phyloP scores from a whole-genome alignment of 2,888 invertebrate genomes.

The Nomada goodeniana region DNA sequence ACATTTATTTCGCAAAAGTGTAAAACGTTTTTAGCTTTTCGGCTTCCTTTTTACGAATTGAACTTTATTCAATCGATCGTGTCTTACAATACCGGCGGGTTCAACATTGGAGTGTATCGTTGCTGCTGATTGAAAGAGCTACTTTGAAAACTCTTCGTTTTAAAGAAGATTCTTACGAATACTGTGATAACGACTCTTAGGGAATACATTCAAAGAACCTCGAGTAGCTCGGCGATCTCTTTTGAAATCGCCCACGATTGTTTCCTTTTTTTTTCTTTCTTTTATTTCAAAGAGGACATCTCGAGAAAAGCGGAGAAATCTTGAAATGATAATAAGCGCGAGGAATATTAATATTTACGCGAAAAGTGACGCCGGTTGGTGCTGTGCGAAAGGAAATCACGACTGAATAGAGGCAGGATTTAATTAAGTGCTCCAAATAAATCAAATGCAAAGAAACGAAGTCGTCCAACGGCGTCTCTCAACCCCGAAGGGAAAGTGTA shows the following conservation, averaged over 20 bases:
- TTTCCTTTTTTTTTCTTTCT: background rate
- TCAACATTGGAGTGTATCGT: background rate
- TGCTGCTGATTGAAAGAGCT: constrained; percentile 9
- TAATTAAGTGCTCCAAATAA: constrained; percentile 57
- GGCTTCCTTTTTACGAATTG: background rate
- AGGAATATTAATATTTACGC: background rate
- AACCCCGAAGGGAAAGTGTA: background rate
- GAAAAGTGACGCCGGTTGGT: background rate
- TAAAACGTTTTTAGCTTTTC: no score
- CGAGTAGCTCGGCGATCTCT: constrained; percentile 13
- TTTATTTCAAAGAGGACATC: background rate
- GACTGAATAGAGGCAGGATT: constrained; percentile 28
- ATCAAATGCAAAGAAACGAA: constrained; percentile 40
- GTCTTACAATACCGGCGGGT: background rate
- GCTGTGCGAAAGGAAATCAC: background rate
- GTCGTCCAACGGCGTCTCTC: background rate
- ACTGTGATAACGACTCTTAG: background rate
- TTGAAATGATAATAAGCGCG: constrained; percentile 2
- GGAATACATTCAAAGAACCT: constrained; percentile 1
- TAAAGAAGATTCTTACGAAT: constrained; percentile 4
- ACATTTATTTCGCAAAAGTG: background rate
- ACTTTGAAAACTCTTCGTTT: constrained; percentile 8
- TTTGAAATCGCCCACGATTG: constrained; percentile 5
- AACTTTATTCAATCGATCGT: background rate
- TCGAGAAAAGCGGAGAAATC: background rate